phyloP scores from a whole-genome alignment of 2,797 vertebrate species.

The Sphaeramia orbicularis region DNA sequence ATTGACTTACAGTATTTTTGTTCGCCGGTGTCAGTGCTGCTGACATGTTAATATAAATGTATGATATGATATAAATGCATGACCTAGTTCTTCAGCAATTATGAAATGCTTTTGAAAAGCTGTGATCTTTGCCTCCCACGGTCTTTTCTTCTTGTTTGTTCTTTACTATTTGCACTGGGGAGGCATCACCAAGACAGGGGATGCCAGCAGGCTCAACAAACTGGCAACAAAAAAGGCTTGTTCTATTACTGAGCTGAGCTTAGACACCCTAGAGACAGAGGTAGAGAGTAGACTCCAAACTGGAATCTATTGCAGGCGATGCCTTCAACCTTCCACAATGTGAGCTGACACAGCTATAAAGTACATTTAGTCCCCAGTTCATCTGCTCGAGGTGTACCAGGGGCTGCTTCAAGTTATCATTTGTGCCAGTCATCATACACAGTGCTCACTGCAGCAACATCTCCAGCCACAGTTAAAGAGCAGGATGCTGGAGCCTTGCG shows the following conservation, averaged over 20 bases:
- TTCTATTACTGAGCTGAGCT: constrained; percentile 57
- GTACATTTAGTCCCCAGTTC: constrained; percentile 72
- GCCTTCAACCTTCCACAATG: constrained; percentile 63
- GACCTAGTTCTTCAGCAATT: constrained; percentile 2
- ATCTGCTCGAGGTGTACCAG: constrained; percentile 60
- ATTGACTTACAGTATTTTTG: constrained; percentile 1
- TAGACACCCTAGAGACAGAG: constrained; percentile 67
- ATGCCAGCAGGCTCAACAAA: constrained; percentile 62
- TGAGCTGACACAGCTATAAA: constrained; percentile 73
- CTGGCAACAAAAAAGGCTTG: constrained; percentile 46
- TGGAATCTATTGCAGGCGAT: constrained; percentile 62
- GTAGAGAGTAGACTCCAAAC: constrained; percentile 58
- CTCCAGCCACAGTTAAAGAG: constrained; percentile 46
- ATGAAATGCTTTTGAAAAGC: constrained; percentile 2
- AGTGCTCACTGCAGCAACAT: constrained; percentile 52
- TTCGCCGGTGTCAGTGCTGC: not conserved
- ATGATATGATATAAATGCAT: not conserved
- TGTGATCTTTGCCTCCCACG: constrained; percentile 5
- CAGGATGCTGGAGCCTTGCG: constrained; percentile 43
- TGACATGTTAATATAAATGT: not conserved
- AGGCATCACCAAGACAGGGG: constrained; percentile 40
- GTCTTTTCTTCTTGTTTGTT: constrained; percentile 42
- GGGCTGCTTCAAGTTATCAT: constrained; percentile 65
- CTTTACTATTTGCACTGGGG: constrained; percentile 29
- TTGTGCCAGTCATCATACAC: constrained; percentile 65